Evolutionary conservation across 2,888 invertebrate genomes (phyloP).

Genomic region (Kryphioiulus occultus): DNA sequence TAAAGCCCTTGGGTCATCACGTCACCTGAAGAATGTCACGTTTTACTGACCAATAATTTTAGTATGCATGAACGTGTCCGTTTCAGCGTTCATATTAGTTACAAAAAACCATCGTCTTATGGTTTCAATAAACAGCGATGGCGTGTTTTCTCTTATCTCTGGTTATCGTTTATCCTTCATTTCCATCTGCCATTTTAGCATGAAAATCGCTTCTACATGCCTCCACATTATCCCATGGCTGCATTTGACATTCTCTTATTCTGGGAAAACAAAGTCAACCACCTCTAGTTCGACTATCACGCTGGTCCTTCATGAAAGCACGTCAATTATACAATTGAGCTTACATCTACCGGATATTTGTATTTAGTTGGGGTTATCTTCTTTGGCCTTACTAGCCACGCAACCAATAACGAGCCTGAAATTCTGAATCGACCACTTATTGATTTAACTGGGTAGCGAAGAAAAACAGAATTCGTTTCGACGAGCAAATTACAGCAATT

Average conservation of each 20-base stretch:
- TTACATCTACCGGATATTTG: slow-evolving; percentile 20
- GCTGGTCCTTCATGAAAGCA: background rate
- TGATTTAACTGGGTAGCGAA: background rate
- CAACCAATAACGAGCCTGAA: background rate
- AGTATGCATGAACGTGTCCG: too few species aligned
- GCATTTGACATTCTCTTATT: background rate
- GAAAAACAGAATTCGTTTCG: background rate
- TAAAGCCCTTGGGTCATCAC: too few species aligned
- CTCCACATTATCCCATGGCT: background rate
- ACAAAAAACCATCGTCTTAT: too few species aligned
- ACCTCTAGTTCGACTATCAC: background rate
- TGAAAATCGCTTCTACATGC: background rate
- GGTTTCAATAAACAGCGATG: too few species aligned
- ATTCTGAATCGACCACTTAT: background rate
- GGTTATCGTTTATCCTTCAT: background rate
- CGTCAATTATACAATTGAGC: slow-evolving; percentile 27
- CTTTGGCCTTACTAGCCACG: background rate
- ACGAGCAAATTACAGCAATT: background rate
- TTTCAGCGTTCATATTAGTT: too few species aligned
- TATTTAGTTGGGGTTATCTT: slow-evolving; percentile 9
- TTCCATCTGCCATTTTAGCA: background rate
- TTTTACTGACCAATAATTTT: too few species aligned
- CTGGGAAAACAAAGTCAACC: background rate
- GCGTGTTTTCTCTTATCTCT: too few species aligned
- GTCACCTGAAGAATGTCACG: too few species aligned